Evolutionary conservation across 2,888 invertebrate genomes (phyloP).

Genomic region (Zootermopsis nevadensis): DNA sequence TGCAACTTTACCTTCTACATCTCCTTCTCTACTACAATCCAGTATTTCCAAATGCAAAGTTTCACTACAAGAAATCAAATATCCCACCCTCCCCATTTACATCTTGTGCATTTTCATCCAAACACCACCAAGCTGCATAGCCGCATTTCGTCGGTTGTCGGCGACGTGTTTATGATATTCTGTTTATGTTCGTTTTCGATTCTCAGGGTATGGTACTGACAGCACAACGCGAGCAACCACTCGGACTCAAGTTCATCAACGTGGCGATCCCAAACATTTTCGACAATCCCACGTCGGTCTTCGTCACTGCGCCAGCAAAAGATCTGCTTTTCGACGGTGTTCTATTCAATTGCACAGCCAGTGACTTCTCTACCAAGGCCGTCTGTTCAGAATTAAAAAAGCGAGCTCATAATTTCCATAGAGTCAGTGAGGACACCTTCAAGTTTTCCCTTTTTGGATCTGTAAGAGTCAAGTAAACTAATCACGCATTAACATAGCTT

Average conservation of each 20-base stretch:
- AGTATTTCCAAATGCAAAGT: too few species aligned
- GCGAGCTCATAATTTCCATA: conserved; percentile 69
- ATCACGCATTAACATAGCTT: too few species aligned
- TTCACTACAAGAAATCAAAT: too few species aligned
- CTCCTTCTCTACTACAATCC: too few species aligned
- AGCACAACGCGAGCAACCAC: conserved; percentile 70
- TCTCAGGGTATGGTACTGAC: conserved; percentile 69
- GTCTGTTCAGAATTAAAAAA: conserved; percentile 77
- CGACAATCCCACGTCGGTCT: conserved; percentile 71
- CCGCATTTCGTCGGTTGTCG: too few species aligned
- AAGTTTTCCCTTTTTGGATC: conserved; percentile 78
- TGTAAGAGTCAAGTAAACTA: conserved; percentile 65
- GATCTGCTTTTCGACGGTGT: conserved; percentile 82
- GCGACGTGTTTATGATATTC: too few species aligned
- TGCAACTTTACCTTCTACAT: too few species aligned
- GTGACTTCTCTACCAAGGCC: conserved; percentile 81
- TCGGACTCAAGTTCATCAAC: conserved; percentile 73
- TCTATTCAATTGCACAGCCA: conserved; percentile 77
- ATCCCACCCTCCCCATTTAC: too few species aligned
- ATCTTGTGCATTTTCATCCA: too few species aligned
- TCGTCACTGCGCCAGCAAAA: conserved; percentile 73
- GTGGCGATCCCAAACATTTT: conserved; percentile 80
- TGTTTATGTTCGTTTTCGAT: too few species aligned
- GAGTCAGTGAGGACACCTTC: conserved; percentile 73
- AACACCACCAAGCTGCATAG: too few species aligned